phyloP scores from a whole-genome alignment of 2,797 vertebrate genomes.

The Vultur gryphus region DNA sequence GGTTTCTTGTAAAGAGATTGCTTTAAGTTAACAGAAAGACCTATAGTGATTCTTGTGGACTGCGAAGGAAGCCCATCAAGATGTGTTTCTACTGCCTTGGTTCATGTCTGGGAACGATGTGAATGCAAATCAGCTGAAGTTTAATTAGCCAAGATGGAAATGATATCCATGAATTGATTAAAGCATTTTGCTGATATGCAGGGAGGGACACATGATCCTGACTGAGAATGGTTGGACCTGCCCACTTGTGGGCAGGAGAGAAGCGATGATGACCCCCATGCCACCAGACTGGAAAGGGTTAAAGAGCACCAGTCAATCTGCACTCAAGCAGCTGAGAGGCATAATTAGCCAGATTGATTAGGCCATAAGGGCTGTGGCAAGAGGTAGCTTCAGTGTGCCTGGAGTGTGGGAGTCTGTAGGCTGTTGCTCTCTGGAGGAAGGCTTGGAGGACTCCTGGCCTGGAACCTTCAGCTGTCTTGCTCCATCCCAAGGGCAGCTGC shows the following conservation, averaged over 20 bases:
- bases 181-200: neutral
- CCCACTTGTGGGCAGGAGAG: neutral
- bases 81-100: neutral
- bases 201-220: rapidly evolving
- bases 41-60: neutral
- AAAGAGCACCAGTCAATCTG: neutral
- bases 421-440: neutral
- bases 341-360: neutral
- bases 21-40: neutral
- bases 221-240: neutral
- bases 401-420: neutral
- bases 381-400: rapidly evolving
- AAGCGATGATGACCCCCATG: neutral
- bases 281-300: neutral
- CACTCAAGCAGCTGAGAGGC: neutral
- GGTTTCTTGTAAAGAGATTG: neutral
- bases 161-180: neutral
- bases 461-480: neutral
- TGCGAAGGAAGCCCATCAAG: neutral
- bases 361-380: neutral
- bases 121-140: neutral
- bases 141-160: neutral
- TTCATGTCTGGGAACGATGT: rapidly evolving
- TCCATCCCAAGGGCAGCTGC: neutral
- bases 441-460: neutral